Percentiles rank a stretch among this genome's conserved stretches.
Conservation (phyloP, 2,888 invertebrate genomes). For the Apocheima hispidaria region DNA sequence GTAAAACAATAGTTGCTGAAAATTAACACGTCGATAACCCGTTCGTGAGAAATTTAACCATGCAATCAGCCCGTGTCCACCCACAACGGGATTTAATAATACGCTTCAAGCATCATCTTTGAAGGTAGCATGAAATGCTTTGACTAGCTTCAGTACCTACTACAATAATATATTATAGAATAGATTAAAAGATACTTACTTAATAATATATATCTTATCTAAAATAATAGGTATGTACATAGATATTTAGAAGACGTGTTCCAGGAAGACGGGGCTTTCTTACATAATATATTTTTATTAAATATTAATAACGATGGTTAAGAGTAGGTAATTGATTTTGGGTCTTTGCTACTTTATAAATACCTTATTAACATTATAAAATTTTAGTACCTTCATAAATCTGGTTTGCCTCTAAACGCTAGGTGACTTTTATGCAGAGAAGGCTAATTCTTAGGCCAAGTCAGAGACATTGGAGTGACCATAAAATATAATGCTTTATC, state of each 20-base stretch:
- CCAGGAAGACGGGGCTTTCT: not conserved
- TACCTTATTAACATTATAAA: constrained; percentile 8
- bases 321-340: constrained; percentile 1
- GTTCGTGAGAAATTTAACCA: constrained; percentile 37
- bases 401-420: not conserved
- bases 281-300: no score
- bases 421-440: not conserved
- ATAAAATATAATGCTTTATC: not conserved
- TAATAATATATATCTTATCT: no score
- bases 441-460: constrained; percentile 8
- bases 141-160: not conserved
- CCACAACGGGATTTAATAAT: constrained; percentile 36
- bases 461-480: not conserved
- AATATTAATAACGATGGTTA: constrained; percentile 1
- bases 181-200: not conserved
- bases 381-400: constrained; percentile 9
- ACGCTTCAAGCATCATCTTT: constrained; percentile 22
- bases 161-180: no score
- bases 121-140: constrained; percentile 11
- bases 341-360: constrained; percentile 1
- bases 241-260: no score
- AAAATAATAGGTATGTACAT: no score
- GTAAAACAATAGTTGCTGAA: constrained; percentile 18
- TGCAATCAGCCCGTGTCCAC: constrained; percentile 40
- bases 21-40: constrained; percentile 31